A percentile compares a stretch with the other conserved stretches of the same genome.
Conservation (phyloP, 2,113 vertebrate species). For the Tamias sibiricus region DNA sequence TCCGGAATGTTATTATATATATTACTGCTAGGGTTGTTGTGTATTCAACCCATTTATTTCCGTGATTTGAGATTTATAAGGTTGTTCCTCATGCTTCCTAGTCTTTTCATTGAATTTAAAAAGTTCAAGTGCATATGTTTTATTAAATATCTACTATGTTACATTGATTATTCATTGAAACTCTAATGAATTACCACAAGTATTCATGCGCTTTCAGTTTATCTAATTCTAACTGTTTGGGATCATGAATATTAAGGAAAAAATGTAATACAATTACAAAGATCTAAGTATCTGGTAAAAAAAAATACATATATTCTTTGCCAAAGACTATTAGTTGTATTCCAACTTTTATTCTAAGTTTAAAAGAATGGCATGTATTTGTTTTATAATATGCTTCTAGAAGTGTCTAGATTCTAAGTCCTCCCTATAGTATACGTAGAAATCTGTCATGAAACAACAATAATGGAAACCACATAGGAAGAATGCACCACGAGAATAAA, state of each 20-base stretch:
- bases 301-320: neutral
- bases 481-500: neutral
- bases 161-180: neutral
- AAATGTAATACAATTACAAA: neutral
- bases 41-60: neutral
- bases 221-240: neutral
- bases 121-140: neutral
- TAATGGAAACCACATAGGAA: neutral
- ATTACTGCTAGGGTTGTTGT: neutral
- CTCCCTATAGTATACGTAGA: neutral
- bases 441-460: neutral
- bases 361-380: neutral
- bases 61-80: neutral
- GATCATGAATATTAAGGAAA: neutral
- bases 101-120: neutral
- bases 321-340: neutral
- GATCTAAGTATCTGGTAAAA: neutral
- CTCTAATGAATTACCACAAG: neutral
- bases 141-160: neutral
- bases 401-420: neutral
- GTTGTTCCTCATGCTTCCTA: neutral
- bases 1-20: neutral
- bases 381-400: neutral
- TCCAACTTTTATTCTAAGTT: too few species aligned
- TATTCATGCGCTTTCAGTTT: neutral